Evolutionary conservation across 1,140 invertebrate species (phyloP), one percentile per base, ranked within the genome.

Genomic region (Himalopsyche phryganea): DNA sequence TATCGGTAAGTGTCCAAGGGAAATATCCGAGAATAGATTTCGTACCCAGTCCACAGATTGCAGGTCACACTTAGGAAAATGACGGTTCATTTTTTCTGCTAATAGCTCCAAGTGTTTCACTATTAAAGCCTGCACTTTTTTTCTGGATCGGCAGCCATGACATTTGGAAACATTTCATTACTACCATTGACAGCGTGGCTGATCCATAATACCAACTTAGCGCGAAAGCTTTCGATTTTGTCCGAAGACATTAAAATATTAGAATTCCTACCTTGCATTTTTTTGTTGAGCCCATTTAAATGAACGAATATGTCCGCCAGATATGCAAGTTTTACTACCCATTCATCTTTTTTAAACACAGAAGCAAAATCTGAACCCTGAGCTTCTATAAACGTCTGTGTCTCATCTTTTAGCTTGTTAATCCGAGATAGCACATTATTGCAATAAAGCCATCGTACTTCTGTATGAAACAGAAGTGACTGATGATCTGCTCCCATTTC

Each of bases 371-470:
- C 45, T 47, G 45, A 45, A 45, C 17, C 42, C 17, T 19, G 17
- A 11, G 45, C 19, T 20, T 47, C 45, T 47, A 47, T 28, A 47
- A 47, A 19, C 45, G 45, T 28, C 45, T 47, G 45, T 19, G 0
- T 23, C 19, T 47, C 44, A 46, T 41, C 32, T 20, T 45, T 45
- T 19, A 45, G 42, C 42, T 45, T 19, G 42, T 45, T 19, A 45
- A 45, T 45, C 13, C 42, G 42, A 45, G 17, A 45, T 28, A 47
- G 15, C 45, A 47, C 45, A 28, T 47, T 47, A 28, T 14, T 28
- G 20, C 20, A 14, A 47, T 62, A 69, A 40, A 73, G 61, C 68
- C 42, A 49, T 49, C 46, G 46, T 49, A 49, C 44, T 46, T 46
- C 44, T 46, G 44, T 46, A 46, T 46, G 44, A 46, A 46, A 46